A percentile compares a stretch with the other conserved stretches of the same genome.
phyloP scores from a whole-genome alignment of 2,797 vertebrate species.

The Sebastes iracundus region DNA sequence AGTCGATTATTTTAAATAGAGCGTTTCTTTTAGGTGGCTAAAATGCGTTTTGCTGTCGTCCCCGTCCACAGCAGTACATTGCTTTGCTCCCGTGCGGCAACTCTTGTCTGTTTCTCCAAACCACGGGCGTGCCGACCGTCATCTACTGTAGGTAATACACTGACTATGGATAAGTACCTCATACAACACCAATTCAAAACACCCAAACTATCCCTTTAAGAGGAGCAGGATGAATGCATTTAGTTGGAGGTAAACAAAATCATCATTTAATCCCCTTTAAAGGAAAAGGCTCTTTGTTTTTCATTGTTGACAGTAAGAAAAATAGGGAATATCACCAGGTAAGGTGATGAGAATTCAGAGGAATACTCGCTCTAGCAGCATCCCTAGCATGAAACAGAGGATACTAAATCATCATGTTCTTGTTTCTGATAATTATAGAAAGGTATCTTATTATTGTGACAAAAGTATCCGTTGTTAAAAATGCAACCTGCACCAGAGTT shows the following conservation, averaged over 20 bases:
- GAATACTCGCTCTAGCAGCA: not conserved
- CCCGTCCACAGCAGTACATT: no score
- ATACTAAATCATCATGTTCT: not conserved
- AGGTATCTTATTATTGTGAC: not conserved
- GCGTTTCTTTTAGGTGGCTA: no score
- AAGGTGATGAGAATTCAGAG: not conserved
- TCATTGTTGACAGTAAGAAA: accelerated
- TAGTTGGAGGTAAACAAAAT: not conserved
- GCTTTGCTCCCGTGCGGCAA: no score
- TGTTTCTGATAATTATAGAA: not conserved
- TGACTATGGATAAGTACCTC: no score
- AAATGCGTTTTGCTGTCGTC: no score
- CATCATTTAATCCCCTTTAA: not conserved
- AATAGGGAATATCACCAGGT: not conserved
- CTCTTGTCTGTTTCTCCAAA: not conserved
- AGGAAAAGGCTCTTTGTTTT: not conserved
- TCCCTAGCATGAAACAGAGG: not conserved
- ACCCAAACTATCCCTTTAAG: not conserved
- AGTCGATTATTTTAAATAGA: no score
- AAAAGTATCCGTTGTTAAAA: not conserved
- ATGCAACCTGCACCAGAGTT: not conserved
- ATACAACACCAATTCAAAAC: no score
- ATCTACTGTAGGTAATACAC: not conserved
- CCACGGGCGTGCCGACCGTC: accelerated
- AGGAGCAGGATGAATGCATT: not conserved